phyloP scores from a whole-genome alignment of 2,797 vertebrate species.

The Salmo trutta region DNA sequence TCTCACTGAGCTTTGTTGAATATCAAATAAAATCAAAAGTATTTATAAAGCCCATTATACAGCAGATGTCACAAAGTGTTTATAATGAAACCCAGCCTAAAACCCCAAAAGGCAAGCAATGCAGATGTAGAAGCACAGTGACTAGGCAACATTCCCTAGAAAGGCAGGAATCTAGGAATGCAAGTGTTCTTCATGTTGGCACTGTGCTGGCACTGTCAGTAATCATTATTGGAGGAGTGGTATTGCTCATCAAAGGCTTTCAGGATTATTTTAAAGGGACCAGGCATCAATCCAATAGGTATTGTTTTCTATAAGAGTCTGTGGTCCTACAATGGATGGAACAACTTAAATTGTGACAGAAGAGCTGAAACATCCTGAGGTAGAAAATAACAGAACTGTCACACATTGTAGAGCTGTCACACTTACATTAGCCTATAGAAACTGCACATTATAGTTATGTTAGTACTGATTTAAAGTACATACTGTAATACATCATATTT shows the following conservation, averaged over 20 bases:
- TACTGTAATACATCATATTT: too few species aligned
- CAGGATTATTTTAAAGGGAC: constrained; percentile 81
- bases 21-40: constrained; percentile 43
- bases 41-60: too few species aligned
- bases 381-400: constrained; percentile 43
- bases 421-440: too few species aligned
- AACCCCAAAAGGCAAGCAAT: constrained; percentile 16
- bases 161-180: constrained; percentile 36
- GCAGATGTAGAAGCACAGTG: too few species aligned
- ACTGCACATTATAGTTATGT: too few species aligned
- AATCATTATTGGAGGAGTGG: constrained; percentile 77
- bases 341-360: constrained; percentile 87
- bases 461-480: too few species aligned
- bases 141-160: too few species aligned
- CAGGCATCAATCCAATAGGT: constrained; percentile 71
- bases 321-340: constrained; percentile 92
- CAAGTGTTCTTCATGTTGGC: constrained; percentile 79
- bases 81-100: too few species aligned
- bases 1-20: constrained; percentile 82
- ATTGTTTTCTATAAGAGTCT: constrained; percentile 89
- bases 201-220: constrained; percentile 80
- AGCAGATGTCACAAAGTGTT: too few species aligned
- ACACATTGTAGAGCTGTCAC: too few species aligned
- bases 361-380: constrained; percentile 85
- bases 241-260: constrained; percentile 74